Evolutionary conservation across 2,797 vertebrate species (phyloP), one percentile per base, ranked within the genome.

Genomic region (Lacerta bilineata): DNA sequence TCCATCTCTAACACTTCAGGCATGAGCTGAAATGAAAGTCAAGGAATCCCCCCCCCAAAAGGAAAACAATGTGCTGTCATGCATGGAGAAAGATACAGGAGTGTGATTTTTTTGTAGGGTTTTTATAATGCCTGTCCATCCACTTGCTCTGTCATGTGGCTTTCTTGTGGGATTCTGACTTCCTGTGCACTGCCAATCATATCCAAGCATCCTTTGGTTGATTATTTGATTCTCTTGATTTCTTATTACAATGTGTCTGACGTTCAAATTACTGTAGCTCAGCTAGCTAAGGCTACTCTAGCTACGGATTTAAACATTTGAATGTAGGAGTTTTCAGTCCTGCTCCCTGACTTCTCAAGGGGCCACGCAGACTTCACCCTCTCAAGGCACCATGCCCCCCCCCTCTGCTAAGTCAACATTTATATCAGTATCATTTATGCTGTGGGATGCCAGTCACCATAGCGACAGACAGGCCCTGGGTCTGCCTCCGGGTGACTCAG

Each of bases 191-290:
- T 43, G 82, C 33, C 50, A 68, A 8, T 83, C 71, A 77, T 29
- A 83, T n/a, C 33, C 50, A 10, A 77, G 29, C 18, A 41, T 39
- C 36, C 25, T 25, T 61, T 72, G 18, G 46, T 39, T 6, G 18
- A 78, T 59, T 11, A 68, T 61, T 55, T 41, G 17, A 84, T 84
- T 84, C 66, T 69, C 59, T 69, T 64, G n/a, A 29, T 64, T 76
- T 76, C n/a, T 33, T 43, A 66, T 33, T 66, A 11, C 79, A 64
- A 75, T 46, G 41, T 17, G 29, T 50, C 84, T 85, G 27, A 15
- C 36, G 33, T 66, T 55, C 79, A 72, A 27, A 74, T 74, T 18
- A 43, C 11, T 33, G 29, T 18, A 66, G 59, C 29, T 39, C 46
- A 64, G 20, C 18, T 64, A 29, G 9, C 46, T 55, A 55, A 55